phyloP scores from a whole-genome alignment of 2,888 invertebrate species.

The Hydriomena furcata region DNA sequence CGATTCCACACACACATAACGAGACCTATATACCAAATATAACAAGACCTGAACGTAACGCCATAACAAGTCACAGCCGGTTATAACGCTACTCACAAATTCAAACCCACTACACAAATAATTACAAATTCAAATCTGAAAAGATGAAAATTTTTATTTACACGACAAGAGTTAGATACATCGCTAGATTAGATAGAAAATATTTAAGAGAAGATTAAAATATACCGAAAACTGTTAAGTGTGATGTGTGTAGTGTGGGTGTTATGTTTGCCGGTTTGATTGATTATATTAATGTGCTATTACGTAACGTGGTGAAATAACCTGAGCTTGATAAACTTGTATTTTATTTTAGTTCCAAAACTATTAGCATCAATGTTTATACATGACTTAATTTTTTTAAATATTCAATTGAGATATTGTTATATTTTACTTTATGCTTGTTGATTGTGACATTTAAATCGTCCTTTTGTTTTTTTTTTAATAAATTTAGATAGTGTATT shows the following conservation, averaged over 20 bases:
- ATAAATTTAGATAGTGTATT: too few relatives aligned
- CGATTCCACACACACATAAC: conserved; percentile 80
- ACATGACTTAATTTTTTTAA: too few relatives aligned
- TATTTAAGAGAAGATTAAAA: conserved; percentile 80
- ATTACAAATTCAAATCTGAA: conserved; percentile 79
- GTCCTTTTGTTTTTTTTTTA: too few relatives aligned
- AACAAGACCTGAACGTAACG: conserved; percentile 70
- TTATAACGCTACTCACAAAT: conserved; percentile 74
- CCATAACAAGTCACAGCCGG: conserved; percentile 46
- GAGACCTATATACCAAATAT: conserved; percentile 76
- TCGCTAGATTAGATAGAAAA: conserved; percentile 81
- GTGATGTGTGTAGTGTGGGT: conserved; percentile 29
- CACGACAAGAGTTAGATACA: conserved; percentile 78
- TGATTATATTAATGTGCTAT: conserved; percentile 17
- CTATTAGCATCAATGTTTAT: too few relatives aligned
- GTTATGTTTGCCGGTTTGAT: conserved; percentile 21
- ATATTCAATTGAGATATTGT: too few relatives aligned
- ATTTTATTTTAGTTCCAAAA: conserved; percentile 23
- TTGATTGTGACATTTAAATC: too few relatives aligned
- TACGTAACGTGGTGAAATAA: conserved; percentile 11
- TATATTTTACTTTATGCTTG: too few relatives aligned
- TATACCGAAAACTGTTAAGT: conserved; percentile 60
- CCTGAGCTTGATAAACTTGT: conserved; percentile 7
- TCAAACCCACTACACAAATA: conserved; percentile 78
- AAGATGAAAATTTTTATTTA: conserved; percentile 81